A percentile compares a stretch with the other conserved stretches of the same genome.
phyloP scores from a whole-genome alignment of 1,140 invertebrate genomes.

The Ceratosolen solmsi region DNA sequence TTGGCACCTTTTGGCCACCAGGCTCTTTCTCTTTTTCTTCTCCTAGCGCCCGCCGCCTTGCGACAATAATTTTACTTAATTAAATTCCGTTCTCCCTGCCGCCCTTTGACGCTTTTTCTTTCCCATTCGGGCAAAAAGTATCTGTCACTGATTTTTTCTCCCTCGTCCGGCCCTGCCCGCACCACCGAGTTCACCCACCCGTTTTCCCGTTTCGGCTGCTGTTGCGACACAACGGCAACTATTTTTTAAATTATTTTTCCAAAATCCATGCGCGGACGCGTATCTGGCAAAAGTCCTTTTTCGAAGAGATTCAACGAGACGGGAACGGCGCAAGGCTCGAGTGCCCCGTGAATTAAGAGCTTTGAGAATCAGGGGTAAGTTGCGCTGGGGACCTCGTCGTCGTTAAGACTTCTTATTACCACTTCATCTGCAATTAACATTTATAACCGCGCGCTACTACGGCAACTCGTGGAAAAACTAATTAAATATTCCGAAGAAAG shows the following conservation, averaged over 20 bases:
- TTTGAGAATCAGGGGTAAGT: constrained; percentile 2
- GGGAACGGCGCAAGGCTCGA: neutral
- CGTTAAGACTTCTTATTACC: constrained; percentile 69
- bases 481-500: constrained; percentile 71
- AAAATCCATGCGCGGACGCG: neutral
- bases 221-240: neutral
- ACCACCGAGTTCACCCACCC: neutral
- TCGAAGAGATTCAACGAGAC: neutral
- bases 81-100: constrained; percentile 73
- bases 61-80: constrained; percentile 76
- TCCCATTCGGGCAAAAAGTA: constrained; percentile 29
- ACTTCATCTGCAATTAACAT: constrained; percentile 75
- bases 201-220: neutral
- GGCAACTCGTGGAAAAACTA: constrained; percentile 70
- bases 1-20: constrained; percentile 49
- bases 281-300: neutral
- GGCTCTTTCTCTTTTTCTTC: constrained; percentile 43
- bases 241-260: constrained; percentile 41
- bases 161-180: neutral
- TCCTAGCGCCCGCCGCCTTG: constrained; percentile 48
- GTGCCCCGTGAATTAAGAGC: constrained; percentile 14
- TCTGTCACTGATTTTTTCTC: constrained; percentile 48
- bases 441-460: constrained; percentile 67
- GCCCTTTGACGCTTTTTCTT: constrained; percentile 27
- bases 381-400: neutral